These are phyloP conservation scores for Lymantria dispar DNA, from an alignment of 2,888 invertebrate species.

Conservation along the genomic window DNA sequence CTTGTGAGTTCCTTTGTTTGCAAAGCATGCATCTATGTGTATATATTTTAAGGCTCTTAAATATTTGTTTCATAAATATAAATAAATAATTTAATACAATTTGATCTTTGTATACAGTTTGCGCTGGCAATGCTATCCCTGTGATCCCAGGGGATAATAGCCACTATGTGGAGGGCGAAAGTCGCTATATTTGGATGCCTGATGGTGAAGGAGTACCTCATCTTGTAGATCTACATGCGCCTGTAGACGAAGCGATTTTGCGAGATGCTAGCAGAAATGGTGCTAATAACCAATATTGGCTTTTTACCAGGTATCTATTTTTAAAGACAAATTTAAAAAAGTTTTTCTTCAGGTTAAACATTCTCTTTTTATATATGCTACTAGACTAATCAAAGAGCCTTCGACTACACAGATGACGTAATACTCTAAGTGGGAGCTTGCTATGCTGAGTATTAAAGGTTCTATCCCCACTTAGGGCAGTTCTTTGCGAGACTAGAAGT, in stretches of 20 bases:
- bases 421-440: too few relatives aligned
- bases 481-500: too few relatives aligned
- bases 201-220: constrained; percentile 38
- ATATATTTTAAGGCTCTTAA: too few relatives aligned
- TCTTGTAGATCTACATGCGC: constrained; percentile 39
- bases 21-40: background rate
- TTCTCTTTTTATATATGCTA: too few relatives aligned
- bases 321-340: background rate
- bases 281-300: constrained; percentile 39
- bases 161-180: constrained; percentile 38
- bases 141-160: constrained; percentile 34
- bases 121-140: constrained; percentile 21
- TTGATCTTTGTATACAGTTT: background rate
- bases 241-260: constrained; percentile 15
- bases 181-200: constrained; percentile 46
- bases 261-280: constrained; percentile 22
- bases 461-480: too few relatives aligned
- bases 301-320: constrained; percentile 29
- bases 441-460: too few relatives aligned
- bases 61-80: background rate
- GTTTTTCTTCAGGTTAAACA: too few relatives aligned
- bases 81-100: background rate
- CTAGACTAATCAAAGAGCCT: background rate
- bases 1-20: constrained; percentile 32
- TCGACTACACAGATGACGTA: too few relatives aligned